A percentile compares a stretch with the other conserved stretches of the same genome.
These are phyloP conservation scores for Tromatobia lineatoria DNA, from an alignment of 2,888 invertebrate genomes.

Conservation along the genomic window DNA sequence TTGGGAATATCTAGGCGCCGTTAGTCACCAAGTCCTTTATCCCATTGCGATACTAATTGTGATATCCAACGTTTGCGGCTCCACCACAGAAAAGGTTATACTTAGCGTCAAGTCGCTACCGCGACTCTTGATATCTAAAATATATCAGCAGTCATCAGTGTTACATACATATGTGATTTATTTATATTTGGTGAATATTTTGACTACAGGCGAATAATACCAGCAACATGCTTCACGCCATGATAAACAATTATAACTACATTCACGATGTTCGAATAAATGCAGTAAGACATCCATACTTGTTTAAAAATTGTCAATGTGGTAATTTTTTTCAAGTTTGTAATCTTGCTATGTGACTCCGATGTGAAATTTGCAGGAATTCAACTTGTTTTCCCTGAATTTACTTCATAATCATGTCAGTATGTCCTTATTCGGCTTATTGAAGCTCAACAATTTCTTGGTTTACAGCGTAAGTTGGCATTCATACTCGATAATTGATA, in stretches of 20 bases:
- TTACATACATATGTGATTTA: not conserved
- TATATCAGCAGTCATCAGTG: not conserved
- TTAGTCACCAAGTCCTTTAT: not conserved
- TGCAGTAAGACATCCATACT: slow-evolving; percentile 10
- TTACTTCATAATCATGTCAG: slow-evolving; percentile 44
- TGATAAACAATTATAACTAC: slow-evolving; percentile 21
- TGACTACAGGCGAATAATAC: slow-evolving; percentile 50
- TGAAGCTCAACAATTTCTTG: slow-evolving; percentile 36
- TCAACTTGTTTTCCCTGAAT: slow-evolving; percentile 41
- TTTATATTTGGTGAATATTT: not conserved
- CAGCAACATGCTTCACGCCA: slow-evolving; percentile 29
- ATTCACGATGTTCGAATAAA: not conserved
- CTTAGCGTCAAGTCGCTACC: too few relatives aligned
- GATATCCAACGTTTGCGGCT: slow-evolving; percentile 25
- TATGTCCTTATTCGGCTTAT: slow-evolving; percentile 37
- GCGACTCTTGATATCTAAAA: too few relatives aligned
- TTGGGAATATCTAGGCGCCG: not conserved
- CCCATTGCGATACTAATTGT: not conserved
- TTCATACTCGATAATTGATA: not conserved
- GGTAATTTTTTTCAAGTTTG: too few relatives aligned
- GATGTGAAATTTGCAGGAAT: slow-evolving; percentile 27
- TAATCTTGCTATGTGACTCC: not conserved
- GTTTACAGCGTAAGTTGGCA: slow-evolving; percentile 11
- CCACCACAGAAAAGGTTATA: slow-evolving; percentile 31
- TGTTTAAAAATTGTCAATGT: not conserved